A percentile compares a stretch with the other conserved stretches of the same genome.
phyloP scores from a whole-genome alignment of 2,113 vertebrate genomes.

The Neodon shergylaensis region DNA sequence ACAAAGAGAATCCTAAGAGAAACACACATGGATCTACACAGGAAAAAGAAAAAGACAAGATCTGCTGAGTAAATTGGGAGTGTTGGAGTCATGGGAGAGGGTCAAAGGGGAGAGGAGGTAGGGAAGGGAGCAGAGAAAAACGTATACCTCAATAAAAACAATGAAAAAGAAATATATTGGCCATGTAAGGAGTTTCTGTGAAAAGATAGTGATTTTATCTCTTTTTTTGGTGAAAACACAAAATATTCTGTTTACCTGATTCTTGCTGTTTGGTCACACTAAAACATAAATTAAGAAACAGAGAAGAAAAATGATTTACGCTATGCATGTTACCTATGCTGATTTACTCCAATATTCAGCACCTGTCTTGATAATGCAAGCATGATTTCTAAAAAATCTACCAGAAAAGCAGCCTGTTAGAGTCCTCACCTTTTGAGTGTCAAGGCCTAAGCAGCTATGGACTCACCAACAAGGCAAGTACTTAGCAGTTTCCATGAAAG shows the following conservation, averaged over 20 bases:
- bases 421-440: neutral
- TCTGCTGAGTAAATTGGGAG: no score
- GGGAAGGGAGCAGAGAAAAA: no score
- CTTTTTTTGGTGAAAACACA: neutral
- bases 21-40: no score
- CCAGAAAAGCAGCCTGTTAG: constrained; percentile 49
- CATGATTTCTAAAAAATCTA: constrained; percentile 42
- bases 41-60: no score
- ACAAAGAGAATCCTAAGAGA: no score
- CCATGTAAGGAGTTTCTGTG: neutral
- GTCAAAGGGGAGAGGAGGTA: no score
- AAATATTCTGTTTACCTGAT: neutral
- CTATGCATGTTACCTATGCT: constrained; percentile 10
- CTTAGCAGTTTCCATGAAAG: constrained; percentile 42
- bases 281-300: constrained; percentile 17
- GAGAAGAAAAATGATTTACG: neutral
- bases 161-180: neutral
- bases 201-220: neutral
- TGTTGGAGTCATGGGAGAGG: no score
- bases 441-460: constrained; percentile 37
- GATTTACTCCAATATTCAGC: constrained; percentile 5
- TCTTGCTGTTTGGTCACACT: neutral
- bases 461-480: constrained; percentile 22
- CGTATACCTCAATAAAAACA: no score
- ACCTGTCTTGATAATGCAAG: constrained; percentile 38